Evolutionary conservation across 2,888 invertebrate species (phyloP).

Genomic region (Iphiclides podalirius): DNA sequence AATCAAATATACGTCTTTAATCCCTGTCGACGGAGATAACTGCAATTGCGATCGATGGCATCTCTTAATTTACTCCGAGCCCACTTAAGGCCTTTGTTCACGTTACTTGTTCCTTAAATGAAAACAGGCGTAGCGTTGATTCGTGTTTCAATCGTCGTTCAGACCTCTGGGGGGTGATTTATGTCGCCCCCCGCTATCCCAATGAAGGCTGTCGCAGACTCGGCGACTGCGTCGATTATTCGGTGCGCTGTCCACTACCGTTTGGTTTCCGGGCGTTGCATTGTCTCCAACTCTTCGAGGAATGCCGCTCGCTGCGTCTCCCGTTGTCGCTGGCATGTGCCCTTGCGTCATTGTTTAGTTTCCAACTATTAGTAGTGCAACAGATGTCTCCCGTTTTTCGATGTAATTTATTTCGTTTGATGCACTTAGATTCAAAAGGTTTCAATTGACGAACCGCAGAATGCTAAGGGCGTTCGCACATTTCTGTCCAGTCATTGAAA

Average conservation of each 20-base stretch:
- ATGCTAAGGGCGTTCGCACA: too few species aligned
- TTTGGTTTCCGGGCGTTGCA: conserved; percentile 52
- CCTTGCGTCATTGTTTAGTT: conserved; percentile 17
- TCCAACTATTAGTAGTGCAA: not conserved
- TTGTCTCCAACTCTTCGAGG: conserved; percentile 48
- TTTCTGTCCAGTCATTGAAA: too few species aligned
- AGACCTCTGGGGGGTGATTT: conserved; percentile 38
- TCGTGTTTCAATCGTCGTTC: conserved; percentile 17
- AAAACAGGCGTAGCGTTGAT: conserved; percentile 14
- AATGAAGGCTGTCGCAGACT: conserved; percentile 5
- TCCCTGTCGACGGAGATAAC: too few species aligned
- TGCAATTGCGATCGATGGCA: too few species aligned
- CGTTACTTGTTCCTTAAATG: not conserved
- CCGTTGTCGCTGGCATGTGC: conserved; percentile 12
- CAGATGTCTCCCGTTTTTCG: conserved; percentile 10
- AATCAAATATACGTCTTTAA: too few species aligned
- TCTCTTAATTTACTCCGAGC: too few species aligned
- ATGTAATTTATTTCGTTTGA: conserved; percentile 8
- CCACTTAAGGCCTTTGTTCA: conserved; percentile 7
- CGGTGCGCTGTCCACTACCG: conserved; percentile 38
- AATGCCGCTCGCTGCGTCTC: conserved; percentile 37
- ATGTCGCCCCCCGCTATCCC: conserved; percentile 39
- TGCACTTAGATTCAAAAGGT: too few species aligned
- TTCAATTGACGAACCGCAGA: too few species aligned
- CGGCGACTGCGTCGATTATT: too few species aligned